Evolutionary conservation across 2,797 vertebrate genomes (phyloP).

Genomic region (Acestrorhynchus altus): DNA sequence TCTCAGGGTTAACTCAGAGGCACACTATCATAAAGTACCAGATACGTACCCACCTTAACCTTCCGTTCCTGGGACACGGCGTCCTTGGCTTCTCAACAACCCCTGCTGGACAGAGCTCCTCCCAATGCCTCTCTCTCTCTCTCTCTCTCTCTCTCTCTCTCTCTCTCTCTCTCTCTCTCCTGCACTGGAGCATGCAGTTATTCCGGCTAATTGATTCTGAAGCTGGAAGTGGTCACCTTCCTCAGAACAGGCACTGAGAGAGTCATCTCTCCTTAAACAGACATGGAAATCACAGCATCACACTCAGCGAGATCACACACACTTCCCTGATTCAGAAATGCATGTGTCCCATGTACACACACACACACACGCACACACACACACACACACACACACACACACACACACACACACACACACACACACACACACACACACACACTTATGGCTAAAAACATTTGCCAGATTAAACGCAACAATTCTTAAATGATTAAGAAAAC

Average conservation of each 20-base stretch:
- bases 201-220: background rate
- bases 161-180: conserved; percentile 35
- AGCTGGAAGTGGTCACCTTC: background rate
- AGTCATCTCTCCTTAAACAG: background rate
- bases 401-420: too few relatives aligned
- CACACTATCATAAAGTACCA: background rate
- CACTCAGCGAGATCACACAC: background rate
- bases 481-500: too few relatives aligned
- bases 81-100: conserved; percentile 78
- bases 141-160: background rate
- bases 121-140: conserved; percentile 20
- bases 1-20: background rate
- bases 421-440: too few relatives aligned
- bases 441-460: too few relatives aligned
- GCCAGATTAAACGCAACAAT: too few relatives aligned
- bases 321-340: background rate
- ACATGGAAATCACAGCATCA: background rate
- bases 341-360: background rate
- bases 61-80: conserved; percentile 33
- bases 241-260: background rate
- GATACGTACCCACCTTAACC: background rate
- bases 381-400: too few relatives aligned
- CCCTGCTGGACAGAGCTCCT: conserved; percentile 56
- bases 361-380: too few relatives aligned
- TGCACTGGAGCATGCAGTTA: background rate